These are phyloP conservation scores for Drosophila anomelani DNA, from an alignment of 2,888 invertebrate genomes.

Conservation along the genomic window DNA sequence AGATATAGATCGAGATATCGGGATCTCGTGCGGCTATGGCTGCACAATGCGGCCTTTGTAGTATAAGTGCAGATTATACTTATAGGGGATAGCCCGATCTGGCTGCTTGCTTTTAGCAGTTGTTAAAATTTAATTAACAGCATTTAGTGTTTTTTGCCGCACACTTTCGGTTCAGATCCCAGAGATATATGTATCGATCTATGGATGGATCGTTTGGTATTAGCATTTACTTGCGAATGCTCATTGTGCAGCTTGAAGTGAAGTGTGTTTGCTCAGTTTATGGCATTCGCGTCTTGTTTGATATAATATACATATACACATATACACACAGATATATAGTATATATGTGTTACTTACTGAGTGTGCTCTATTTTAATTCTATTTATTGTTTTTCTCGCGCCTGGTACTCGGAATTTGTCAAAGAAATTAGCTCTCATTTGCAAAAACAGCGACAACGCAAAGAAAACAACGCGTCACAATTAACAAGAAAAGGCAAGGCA, in stretches of 20 bases:
- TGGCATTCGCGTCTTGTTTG: conserved; percentile 20
- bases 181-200: not conserved
- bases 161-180: not conserved
- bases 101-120: conserved; percentile 28
- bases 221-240: conserved; percentile 54
- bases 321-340: conserved; percentile 1
- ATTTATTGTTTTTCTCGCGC: conserved; percentile 39
- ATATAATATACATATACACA: not conserved
- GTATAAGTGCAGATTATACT: not conserved
- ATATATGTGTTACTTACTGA: conserved; percentile 3
- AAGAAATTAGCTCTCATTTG: conserved; percentile 45
- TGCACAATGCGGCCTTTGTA: not conserved
- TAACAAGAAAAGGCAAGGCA: conserved; percentile 13
- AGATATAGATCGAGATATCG: conserved; percentile 5
- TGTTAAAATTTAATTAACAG: conserved; percentile 36
- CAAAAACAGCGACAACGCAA: conserved; percentile 19
- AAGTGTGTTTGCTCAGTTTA: conserved; percentile 33
- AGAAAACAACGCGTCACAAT: conserved; percentile 22
- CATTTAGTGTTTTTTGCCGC: conserved; percentile 1
- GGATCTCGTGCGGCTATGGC: conserved; percentile 2
- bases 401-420: conserved; percentile 43
- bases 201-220: conserved; percentile 31
- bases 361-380: conserved; percentile 30
- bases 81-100: not conserved
- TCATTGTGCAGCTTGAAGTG: conserved; percentile 14